These are phyloP conservation scores for Nephotettix cincticeps DNA, from an alignment of 1,140 invertebrate species.

Conservation along the genomic window DNA sequence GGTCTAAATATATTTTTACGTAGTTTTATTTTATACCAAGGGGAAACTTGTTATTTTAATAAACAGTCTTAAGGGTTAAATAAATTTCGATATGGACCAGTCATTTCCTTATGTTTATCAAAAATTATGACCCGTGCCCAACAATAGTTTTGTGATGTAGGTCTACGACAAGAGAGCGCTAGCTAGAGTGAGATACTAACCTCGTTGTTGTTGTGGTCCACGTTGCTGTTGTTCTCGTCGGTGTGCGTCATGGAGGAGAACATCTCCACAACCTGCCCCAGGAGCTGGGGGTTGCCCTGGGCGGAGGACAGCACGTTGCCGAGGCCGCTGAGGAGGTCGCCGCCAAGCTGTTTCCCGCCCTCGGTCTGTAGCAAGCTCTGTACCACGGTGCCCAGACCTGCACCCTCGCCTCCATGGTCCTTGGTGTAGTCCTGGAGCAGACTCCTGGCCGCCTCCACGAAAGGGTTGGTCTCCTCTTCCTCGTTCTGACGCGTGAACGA, in stretches of 20 bases:
- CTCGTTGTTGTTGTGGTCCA: conserved; percentile 38
- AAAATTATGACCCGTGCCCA: too few relatives aligned
- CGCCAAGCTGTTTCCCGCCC: conserved; percentile 32
- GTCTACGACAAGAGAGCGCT: too few relatives aligned
- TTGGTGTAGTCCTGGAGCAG: conserved; percentile 39
- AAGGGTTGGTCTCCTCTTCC: conserved; percentile 40
- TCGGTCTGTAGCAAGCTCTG: conserved; percentile 33
- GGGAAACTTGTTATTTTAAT: too few relatives aligned
- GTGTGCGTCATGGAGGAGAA: conserved; percentile 44
- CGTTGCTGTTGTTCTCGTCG: conserved; percentile 34
- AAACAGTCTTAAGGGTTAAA: too few relatives aligned
- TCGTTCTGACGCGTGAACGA: conserved; percentile 22
- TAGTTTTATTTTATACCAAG: too few relatives aligned
- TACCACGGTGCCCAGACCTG: conserved; percentile 26
- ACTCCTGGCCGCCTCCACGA: conserved; percentile 40
- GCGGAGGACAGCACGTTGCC: too few relatives aligned
- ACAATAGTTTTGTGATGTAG: too few relatives aligned
- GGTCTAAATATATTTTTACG: too few relatives aligned
- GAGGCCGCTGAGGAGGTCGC: not conserved
- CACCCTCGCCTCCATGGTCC: conserved; percentile 12
- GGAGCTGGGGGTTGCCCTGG: conserved; percentile 51
- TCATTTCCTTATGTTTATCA: too few relatives aligned
- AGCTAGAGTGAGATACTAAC: too few relatives aligned
- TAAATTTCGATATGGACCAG: too few relatives aligned
- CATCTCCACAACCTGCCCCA: conserved; percentile 55